Evolutionary conservation across 2,888 invertebrate species (phyloP), one percentile per base, ranked within the genome.

Genomic region (Timema cristinae): DNA sequence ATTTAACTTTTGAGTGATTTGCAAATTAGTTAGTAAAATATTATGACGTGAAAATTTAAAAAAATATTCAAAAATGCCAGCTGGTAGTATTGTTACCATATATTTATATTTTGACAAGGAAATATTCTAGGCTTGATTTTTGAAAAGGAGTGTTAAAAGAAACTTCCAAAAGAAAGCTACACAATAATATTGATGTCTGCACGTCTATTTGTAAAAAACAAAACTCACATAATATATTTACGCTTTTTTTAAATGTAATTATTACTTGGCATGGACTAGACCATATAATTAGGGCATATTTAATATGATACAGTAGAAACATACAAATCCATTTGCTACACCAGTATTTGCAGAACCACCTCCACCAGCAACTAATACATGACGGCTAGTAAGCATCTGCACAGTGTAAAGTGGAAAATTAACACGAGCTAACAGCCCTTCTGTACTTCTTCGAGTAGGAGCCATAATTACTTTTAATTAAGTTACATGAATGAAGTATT

Each of bases 331-430:
- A 87, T 99, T 99, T 54, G 93, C 92, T 71, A 99, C 94, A 71
- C 99, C 99, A 66, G 98, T 98, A 83, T 97, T 97, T 15, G 97
- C 92, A 54, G 95, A 92, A 72, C 99, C 98, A 74, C 98, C 99
- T 71, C 98, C 98, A 71, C 98, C 99, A 75, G 95, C 98, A 67
- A 99, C 95, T 74, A 99, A 85, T 78, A 98, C 91, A 85, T 97
- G 97, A 77, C 95, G 89, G 83, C 93, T 94, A 50, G 94, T 94
- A 73, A 98, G 85, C 86, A 94, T 92, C 84, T 94, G 92, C 51
- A 97, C 87, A 5, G 94, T 91, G 82, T 97, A 98, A 73, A 97
- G 86, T 7, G 98, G 98, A 85, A 97, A 95, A 87, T 95, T 95
- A 67, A 96, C 93, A 79, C 92, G 88, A 75, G 95, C 94, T 80